Evolutionary conservation across 2,888 invertebrate genomes (phyloP).

Genomic region (Lymantria dispar): DNA sequence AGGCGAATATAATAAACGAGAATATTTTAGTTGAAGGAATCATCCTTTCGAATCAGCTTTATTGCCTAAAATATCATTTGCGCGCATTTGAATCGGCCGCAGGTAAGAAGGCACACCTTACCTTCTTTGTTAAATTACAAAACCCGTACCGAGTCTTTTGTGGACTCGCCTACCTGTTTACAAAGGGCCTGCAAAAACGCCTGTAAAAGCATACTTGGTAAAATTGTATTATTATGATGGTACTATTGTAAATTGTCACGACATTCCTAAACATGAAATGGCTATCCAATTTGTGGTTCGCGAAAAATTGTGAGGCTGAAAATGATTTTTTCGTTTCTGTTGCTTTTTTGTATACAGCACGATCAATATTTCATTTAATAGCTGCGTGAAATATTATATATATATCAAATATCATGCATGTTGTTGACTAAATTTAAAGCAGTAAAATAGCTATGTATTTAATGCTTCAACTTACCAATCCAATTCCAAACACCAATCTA

Average conservation of each 20-base stretch:
- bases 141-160: conserved; percentile 28
- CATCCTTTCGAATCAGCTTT: conserved; percentile 7
- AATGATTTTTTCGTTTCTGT: too few species aligned
- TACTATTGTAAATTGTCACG: conserved; percentile 9
- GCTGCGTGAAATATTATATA: too few species aligned
- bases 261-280: conserved; percentile 17
- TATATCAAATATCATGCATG: too few species aligned
- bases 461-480: too few species aligned
- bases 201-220: conserved; percentile 21
- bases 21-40: conserved; percentile 5
- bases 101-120: conserved; percentile 37
- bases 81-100: conserved; percentile 24
- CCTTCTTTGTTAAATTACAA: conserved; percentile 31
- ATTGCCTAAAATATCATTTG: conserved; percentile 25
- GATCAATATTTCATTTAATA: too few species aligned
- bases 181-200: conserved; percentile 26
- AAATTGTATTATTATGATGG: conserved; percentile 20
- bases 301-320: too few species aligned
- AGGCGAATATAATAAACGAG: background rate
- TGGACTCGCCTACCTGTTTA: conserved; percentile 30
- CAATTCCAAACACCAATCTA: too few species aligned
- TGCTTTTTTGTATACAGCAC: too few species aligned
- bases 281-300: background rate
- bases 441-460: too few species aligned
- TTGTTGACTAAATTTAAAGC: too few species aligned